Conservation (phyloP, 2,113 vertebrate genomes). For the Oncorhynchus masou region DNA sequence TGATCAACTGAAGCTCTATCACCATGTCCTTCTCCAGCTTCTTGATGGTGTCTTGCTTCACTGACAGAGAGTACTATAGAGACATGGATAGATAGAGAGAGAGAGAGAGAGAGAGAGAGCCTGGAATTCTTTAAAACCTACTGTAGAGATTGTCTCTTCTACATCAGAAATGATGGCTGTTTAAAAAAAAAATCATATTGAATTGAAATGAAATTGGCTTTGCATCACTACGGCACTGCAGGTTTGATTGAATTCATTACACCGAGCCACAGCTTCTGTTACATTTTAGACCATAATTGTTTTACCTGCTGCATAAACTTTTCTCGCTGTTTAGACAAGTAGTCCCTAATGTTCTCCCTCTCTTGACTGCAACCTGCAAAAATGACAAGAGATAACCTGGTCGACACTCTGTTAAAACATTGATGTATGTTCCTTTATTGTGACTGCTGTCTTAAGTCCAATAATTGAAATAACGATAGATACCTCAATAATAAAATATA, state of each 20-base stretch:
- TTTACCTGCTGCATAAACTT: constrained; percentile 70
- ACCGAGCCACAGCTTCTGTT: too few species aligned
- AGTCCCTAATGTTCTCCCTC: constrained; percentile 55
- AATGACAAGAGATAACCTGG: not conserved
- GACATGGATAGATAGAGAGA: not conserved
- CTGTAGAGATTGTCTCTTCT: not conserved
- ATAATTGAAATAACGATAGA: too few species aligned
- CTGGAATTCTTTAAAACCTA: not conserved
- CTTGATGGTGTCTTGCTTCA: constrained; percentile 58
- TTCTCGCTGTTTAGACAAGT: constrained; percentile 63
- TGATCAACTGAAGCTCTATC: constrained; percentile 41
- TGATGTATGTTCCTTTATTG: not conserved
- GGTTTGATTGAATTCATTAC: too few species aligned
- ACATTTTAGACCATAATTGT: too few species aligned
- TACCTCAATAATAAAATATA: too few species aligned
- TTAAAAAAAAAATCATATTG: too few species aligned
- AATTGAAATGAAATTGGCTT: too few species aligned
- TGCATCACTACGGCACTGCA: too few species aligned
- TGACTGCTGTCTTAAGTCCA: too few species aligned
- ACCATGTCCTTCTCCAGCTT: constrained; percentile 44
- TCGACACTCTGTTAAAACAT: not conserved
- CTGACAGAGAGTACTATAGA: constrained; percentile 57
- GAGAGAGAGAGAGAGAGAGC: not conserved
- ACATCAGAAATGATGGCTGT: not conserved
- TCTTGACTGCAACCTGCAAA: constrained; percentile 47